Evolutionary conservation across 2,113 vertebrate genomes (phyloP).

Genomic region (Coptodon bakossiorum): DNA sequence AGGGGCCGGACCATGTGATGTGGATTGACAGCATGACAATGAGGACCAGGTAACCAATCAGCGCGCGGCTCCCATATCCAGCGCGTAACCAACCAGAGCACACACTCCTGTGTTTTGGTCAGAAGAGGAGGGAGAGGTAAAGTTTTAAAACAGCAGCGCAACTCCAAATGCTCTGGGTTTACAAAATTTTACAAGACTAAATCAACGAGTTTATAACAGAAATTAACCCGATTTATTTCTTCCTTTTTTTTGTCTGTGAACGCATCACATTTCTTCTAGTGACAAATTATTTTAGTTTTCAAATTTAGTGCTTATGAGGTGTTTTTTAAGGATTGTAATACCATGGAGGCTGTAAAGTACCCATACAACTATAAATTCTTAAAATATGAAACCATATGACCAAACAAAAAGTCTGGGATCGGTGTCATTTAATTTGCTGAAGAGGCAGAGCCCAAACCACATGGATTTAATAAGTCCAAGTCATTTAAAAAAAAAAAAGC

Average conservation of each 20-base stretch:
- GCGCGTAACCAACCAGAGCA: slow-evolving; percentile 29
- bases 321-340: neutral
- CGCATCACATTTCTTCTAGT: neutral
- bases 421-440: neutral
- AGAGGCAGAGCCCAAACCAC: neutral
- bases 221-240: neutral
- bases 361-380: neutral
- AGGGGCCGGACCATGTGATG: slow-evolving; percentile 68
- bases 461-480: neutral
- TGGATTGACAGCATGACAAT: slow-evolving; percentile 85
- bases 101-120: slow-evolving; percentile 41
- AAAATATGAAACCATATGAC: neutral
- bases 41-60: slow-evolving; percentile 82
- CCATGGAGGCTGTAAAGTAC: neutral
- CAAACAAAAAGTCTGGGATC: neutral
- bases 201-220: neutral
- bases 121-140: slow-evolving; percentile 38
- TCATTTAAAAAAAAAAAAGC: neutral
- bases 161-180: neutral
- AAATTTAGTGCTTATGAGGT: too few relatives aligned
- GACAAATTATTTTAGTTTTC: neutral
- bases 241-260: neutral
- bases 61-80: slow-evolving; percentile 46
- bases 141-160: slow-evolving; percentile 45
- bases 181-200: neutral